A percentile compares a stretch with the other conserved stretches of the same genome.
These are phyloP conservation scores for Malthinus flaveolus DNA, from an alignment of 2,888 invertebrate genomes.

Conservation along the genomic window DNA sequence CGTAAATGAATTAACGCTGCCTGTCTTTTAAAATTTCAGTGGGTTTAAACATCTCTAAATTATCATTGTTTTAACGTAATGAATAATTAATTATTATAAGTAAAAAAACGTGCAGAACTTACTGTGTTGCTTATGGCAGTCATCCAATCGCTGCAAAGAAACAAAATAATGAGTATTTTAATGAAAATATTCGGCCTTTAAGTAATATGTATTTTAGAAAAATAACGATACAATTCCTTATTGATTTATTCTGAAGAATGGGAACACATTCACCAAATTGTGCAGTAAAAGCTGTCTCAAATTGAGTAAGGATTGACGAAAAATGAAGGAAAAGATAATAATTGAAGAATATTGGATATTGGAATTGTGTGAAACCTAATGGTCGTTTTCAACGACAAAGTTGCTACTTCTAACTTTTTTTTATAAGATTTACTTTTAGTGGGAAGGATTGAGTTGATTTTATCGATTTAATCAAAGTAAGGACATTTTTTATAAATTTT, in stretches of 20 bases:
- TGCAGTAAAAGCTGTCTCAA: conserved; percentile 15
- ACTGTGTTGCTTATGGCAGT: conserved; percentile 79
- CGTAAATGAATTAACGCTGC: too few relatives aligned
- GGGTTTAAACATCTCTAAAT: too few relatives aligned
- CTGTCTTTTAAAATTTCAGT: too few relatives aligned
- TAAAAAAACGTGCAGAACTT: conserved; percentile 51
- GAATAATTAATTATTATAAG: neutral
- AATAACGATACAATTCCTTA: conserved; percentile 21
- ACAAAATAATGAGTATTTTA: too few relatives aligned
- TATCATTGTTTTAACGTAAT: neutral
- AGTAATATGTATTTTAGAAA: conserved; percentile 34
- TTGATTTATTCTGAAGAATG: too few relatives aligned
- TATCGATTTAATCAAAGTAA: neutral
- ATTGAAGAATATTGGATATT: conserved; percentile 14
- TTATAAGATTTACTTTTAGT: too few relatives aligned
- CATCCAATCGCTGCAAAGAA: conserved; percentile 72
- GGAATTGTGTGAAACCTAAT: conserved; percentile 7
- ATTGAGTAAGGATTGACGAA: conserved; percentile 6
- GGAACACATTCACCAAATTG: conserved; percentile 2
- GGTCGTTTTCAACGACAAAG: neutral
- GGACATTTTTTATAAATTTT: neutral
- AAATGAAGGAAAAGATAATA: conserved; percentile 9
- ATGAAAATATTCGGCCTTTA: too few relatives aligned
- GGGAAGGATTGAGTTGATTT: neutral
- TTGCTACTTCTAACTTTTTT: too few relatives aligned